Evolutionary conservation across 2,113 vertebrate genomes (phyloP).

Genomic region (Hyperopisus bebe): DNA sequence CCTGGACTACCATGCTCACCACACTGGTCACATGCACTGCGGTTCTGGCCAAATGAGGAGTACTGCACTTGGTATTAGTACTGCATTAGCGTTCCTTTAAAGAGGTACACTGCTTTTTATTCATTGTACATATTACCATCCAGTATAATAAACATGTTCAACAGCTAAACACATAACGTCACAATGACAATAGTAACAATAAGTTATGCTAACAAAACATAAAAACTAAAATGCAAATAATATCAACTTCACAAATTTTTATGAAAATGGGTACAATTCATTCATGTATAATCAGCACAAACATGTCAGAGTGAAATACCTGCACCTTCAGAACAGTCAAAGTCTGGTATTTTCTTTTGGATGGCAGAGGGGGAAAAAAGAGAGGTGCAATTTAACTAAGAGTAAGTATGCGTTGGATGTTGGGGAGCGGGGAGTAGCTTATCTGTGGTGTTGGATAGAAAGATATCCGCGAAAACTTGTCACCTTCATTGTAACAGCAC

Average conservation of each 20-base stretch:
- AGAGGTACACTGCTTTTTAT: conserved; percentile 45
- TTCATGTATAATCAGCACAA: conserved; percentile 7
- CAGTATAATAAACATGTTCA: conserved; percentile 49
- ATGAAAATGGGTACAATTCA: not conserved
- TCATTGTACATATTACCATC: conserved; percentile 48
- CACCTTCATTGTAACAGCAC: not conserved
- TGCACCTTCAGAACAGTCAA: conserved; percentile 13
- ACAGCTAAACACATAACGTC: conserved; percentile 47
- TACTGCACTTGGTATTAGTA: conserved; percentile 51
- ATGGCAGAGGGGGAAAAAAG: not conserved
- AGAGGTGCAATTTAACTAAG: not conserved
- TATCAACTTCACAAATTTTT: conserved; percentile 38
- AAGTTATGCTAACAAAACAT: conserved; percentile 41
- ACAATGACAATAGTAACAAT: conserved; percentile 30
- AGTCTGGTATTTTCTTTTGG: not conserved
- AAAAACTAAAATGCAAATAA: conserved; percentile 38
- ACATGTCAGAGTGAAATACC: not conserved
- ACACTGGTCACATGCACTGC: conserved; percentile 51
- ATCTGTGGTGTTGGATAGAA: not conserved
- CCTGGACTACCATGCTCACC: conserved; percentile 55
- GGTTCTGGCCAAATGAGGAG: conserved; percentile 45
- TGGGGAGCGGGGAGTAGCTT: not conserved
- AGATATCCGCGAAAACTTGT: not conserved
- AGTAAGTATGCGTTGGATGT: not conserved
- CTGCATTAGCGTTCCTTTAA: conserved; percentile 38